Base-by-base conservation (phyloP, 2,888 invertebrate species). In the Chloroclystis v-ata region DNA sequence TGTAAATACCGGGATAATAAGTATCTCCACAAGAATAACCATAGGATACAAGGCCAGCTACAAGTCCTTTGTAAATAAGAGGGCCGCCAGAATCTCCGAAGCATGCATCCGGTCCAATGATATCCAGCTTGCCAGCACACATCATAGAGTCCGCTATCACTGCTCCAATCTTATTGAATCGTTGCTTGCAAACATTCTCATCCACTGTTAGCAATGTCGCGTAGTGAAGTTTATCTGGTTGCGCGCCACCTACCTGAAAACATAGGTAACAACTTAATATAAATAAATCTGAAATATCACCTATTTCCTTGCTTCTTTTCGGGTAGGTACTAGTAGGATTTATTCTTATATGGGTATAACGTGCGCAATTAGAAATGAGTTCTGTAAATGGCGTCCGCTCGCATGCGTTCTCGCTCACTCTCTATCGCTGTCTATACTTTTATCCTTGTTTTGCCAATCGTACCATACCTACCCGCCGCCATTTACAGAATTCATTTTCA, bases 41-140 rank as follows among this genome's bases (percentile, higher is more conserved):
- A 35, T 83, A 86, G 0, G 86, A 86, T 0, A 86, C 84, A 0
- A 86, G 59, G 4, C 87, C 86, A 0, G 82, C 74, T 0, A 86
- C 78, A 0, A 86, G 67, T 9, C 86, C 86, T 59, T 82, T 82
- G 47, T 84, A 84, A 30, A 87, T 59, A 1, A 87, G 51, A 0
- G 87, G 86, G 4, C 87, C 86, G 2, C 86, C 86, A 5, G 86
- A 86, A 51, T 87, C 86, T 0, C 86, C 86, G 8, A 77, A 83
- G 56, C 86, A 87, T 0, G 82, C 86, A 26, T 87, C 86, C 0
- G 81, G 72, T 0, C 85, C 84, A 0, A 78, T 82, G 0, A 69
- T 56, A 33, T 85, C 81, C 1, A 81, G 48, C 9, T 65, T 67
- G 2, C 86, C 85, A 2, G 85, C 86, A 41, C 86, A 87, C 49